Conservation (phyloP, 2,888 invertebrate genomes). For the Anarsia innoxiella region DNA sequence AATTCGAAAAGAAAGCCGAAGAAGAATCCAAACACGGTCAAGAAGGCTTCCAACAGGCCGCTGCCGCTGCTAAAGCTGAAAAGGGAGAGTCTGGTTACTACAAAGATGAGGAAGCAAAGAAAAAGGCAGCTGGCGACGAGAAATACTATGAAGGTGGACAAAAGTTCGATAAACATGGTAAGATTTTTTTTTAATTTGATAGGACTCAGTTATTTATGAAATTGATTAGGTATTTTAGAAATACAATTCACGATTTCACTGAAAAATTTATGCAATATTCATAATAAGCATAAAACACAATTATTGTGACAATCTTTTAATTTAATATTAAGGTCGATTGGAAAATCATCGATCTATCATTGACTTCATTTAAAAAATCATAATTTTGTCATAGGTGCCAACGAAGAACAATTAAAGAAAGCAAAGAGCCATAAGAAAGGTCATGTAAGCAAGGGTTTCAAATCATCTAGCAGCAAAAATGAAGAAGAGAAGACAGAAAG, state of each 20-base stretch:
- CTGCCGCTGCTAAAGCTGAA: slow-evolving; percentile 72
- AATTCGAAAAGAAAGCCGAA: slow-evolving; percentile 70
- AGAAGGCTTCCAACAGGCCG: slow-evolving; percentile 73
- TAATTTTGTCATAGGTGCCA: slow-evolving; percentile 49
- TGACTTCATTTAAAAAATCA: too few species aligned
- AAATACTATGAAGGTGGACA: slow-evolving; percentile 76
- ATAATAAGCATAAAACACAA: too few species aligned
- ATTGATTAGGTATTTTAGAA: too few species aligned
- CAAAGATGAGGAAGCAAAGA: slow-evolving; percentile 73
- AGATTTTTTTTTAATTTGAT: too few species aligned
- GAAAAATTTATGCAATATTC: too few species aligned
- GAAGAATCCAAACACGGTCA: slow-evolving; percentile 73
- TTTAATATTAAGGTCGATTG: too few species aligned
- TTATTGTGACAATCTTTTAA: too few species aligned
- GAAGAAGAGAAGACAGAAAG: slow-evolving; percentile 79
- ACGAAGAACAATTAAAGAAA: slow-evolving; percentile 71
- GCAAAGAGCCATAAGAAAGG: slow-evolving; percentile 78
- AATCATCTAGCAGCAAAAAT: slow-evolving; percentile 79
- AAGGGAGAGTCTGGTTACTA: slow-evolving; percentile 69
- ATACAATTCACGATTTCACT: too few species aligned
- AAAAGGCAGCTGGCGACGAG: slow-evolving; percentile 75
- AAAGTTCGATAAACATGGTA: slow-evolving; percentile 75
- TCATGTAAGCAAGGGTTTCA: slow-evolving; percentile 79
- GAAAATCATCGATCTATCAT: too few species aligned
- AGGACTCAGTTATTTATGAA: too few species aligned